Evolutionary conservation across 2,888 invertebrate species (phyloP), one percentile per base, ranked within the genome.

Genomic region (Dasysyrphus albostriatus): DNA sequence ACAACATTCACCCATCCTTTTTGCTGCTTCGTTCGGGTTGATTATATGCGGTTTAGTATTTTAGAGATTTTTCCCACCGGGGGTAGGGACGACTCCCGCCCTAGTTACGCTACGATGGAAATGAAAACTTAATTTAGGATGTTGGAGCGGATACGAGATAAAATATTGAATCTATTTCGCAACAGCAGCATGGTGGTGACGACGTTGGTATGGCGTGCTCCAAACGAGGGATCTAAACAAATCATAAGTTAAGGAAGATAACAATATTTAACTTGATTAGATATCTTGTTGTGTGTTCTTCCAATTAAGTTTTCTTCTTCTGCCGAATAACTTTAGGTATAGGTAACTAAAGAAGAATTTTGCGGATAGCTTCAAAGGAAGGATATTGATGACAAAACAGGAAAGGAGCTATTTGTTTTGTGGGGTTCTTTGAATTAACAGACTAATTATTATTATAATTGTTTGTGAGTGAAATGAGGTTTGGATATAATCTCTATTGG

Each of bases 111-210:
- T 12, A 5, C 4, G 10, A 69, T 69, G 77, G 77, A 77, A 77
- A 77, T 77, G 47, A 51, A 77, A 77, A 77, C 59, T 69, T 77
- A 67, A 69, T 77, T 77, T 5, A 19, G 76, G 69, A 49, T 69
- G 49, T 29, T 42, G 12, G 0, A 59, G 9, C 47, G 67, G 76
- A 76, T 67, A 56, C 37, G 32, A 44, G 63, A 56, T 42, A 65
- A 24, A 65, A 32, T 8, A 65, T 65, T n/a, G 16, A 34, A 67
- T 49, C 34, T 7, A 44, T 24, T 32, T 7, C 12, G 6, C 10
- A 24, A 24, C 24, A 24, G 24, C 24, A 24, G n/a, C n/a, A n/a
- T n/a, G n/a, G n/a, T n/a, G n/a, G n/a, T 24, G 49, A 19, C 49
- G 37, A n/a, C 54, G 54, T 54, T 24, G n/a, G n/a, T 14, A 47